phyloP scores from a whole-genome alignment of 2,797 vertebrate genomes.

The Pseudomugil gertrudae region DNA sequence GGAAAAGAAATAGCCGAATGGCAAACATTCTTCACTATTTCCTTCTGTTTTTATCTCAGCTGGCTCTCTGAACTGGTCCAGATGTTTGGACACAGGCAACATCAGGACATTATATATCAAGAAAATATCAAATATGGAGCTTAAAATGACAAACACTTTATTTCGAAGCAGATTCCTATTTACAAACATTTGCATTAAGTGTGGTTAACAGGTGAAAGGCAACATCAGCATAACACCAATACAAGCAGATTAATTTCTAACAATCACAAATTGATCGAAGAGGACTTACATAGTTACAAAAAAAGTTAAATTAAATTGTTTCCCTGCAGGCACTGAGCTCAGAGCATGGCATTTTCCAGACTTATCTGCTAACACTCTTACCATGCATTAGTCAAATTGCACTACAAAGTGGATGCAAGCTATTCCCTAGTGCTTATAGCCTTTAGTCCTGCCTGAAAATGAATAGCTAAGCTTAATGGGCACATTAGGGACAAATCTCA shows the following conservation, averaged over 20 bases:
- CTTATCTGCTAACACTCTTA: background rate
- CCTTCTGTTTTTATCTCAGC: background rate
- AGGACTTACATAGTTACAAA: background rate
- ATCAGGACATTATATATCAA: slow-evolving; percentile 1
- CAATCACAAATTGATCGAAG: slow-evolving; percentile 8
- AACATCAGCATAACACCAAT: background rate
- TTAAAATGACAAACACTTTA: slow-evolving; percentile 14
- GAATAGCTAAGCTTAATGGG: background rate
- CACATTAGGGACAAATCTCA: background rate
- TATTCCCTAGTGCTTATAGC: background rate
- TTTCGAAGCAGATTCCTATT: slow-evolving; percentile 23
- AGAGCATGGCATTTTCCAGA: background rate
- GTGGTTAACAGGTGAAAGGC: slow-evolving; percentile 10
- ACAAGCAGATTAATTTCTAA: background rate
- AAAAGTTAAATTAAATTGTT: background rate
- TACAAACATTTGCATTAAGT: slow-evolving; percentile 28
- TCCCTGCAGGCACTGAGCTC: background rate
- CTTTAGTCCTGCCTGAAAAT: background rate
- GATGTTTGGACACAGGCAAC: background rate
- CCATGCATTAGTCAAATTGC: background rate
- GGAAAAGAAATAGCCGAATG: slow-evolving; percentile 1
- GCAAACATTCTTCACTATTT: background rate
- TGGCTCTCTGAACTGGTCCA: background rate
- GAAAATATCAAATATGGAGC: background rate
- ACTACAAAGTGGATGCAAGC: background rate